Conservation (phyloP, 1,140 invertebrate species). For the Hyles vespertilio region DNA sequence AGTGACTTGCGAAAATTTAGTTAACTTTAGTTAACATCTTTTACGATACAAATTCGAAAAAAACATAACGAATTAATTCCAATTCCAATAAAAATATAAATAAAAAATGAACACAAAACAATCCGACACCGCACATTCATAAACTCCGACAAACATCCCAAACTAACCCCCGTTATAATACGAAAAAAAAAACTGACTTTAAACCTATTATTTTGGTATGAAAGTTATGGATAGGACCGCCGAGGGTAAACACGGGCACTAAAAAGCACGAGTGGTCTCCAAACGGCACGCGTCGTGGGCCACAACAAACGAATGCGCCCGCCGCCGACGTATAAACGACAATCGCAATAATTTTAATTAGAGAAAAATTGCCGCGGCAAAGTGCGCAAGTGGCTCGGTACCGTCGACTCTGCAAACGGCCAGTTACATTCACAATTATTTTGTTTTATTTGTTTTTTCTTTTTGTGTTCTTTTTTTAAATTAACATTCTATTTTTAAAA, state of each 20-base stretch:
- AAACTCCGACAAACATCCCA: constrained; percentile 12
- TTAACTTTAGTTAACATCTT: too few relatives aligned
- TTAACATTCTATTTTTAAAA: too few relatives aligned
- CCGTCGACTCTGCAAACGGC: neutral
- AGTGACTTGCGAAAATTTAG: too few relatives aligned
- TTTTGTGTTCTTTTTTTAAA: neutral
- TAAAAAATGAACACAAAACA: neutral
- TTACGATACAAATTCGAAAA: neutral
- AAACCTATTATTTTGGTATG: constrained; percentile 43
- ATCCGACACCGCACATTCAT: neutral
- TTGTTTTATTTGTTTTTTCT: too few relatives aligned
- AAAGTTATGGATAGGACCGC: constrained; percentile 34
- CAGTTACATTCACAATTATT: too few relatives aligned
- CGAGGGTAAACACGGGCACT: constrained; percentile 65
- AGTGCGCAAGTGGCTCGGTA: constrained; percentile 42
- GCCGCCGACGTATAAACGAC: constrained; percentile 47
- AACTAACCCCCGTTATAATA: constrained; percentile 30
- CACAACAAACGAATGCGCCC: constrained; percentile 57
- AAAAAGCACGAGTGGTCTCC: constrained; percentile 65
- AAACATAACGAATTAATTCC: neutral
- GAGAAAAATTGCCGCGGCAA: constrained; percentile 67
- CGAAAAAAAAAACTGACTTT: constrained; percentile 40
- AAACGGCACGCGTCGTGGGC: constrained; percentile 64
- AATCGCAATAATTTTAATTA: constrained; percentile 74
- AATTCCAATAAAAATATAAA: neutral